phyloP scores from a whole-genome alignment of 2,888 invertebrate genomes.

The Agrotis segetum region DNA sequence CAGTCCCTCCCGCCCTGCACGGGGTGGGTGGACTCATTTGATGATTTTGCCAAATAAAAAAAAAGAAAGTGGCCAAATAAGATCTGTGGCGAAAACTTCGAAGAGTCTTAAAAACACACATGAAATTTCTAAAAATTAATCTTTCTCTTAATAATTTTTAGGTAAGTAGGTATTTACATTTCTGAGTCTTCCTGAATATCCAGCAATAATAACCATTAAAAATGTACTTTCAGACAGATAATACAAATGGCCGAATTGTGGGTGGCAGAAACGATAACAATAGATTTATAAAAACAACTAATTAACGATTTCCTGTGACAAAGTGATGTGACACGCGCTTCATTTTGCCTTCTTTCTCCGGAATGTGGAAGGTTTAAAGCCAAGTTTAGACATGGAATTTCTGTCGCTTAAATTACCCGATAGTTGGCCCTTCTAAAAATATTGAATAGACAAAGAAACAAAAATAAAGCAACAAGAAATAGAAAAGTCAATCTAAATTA shows the following conservation, averaged over 20 bases:
- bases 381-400: not conserved
- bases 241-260: constrained; percentile 64
- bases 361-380: not conserved
- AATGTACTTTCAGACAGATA: constrained; percentile 47
- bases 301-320: constrained; percentile 66
- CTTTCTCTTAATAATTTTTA: too few species aligned
- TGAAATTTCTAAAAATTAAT: too few species aligned
- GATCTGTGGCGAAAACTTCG: too few species aligned
- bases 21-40: too few species aligned
- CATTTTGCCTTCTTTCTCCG: not conserved
- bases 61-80: too few species aligned
- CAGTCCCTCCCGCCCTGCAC: too few species aligned
- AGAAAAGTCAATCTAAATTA: too few species aligned
- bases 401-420: not conserved
- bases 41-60: too few species aligned
- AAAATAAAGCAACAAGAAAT: too few species aligned
- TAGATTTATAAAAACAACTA: constrained; percentile 59
- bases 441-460: not conserved
- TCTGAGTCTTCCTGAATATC: constrained; percentile 12
- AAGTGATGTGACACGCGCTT: constrained; percentile 33
- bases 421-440: not conserved
- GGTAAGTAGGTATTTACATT: too few species aligned
- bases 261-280: constrained; percentile 56
- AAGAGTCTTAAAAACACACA: too few species aligned
- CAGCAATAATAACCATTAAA: constrained; percentile 48